Base-by-base conservation (phyloP, 2,113 vertebrate species). In the Apus apus region DNA sequence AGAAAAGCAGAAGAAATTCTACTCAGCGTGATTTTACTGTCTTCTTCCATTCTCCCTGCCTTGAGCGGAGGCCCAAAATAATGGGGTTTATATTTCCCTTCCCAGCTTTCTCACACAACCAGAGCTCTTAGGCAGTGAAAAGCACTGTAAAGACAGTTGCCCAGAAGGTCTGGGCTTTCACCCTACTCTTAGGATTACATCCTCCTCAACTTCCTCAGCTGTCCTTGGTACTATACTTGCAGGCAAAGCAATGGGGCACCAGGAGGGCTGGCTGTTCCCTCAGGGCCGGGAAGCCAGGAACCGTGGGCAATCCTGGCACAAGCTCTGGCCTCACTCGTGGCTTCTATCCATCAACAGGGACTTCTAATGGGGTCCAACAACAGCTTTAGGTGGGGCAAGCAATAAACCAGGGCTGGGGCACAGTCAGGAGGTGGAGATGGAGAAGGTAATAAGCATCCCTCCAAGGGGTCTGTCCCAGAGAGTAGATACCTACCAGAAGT, bases 341-440 rank as follows among this genome's bases (percentile, higher is more conserved):
- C 27, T 87, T 70, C 17, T 1, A 1, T 17, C 64, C 1, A 0
- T 21, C 48, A 62, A 11, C 30, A 34, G 13, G 43, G 22, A 51
- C n/a, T 16, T 18, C 26, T 54, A 70, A 62, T n/a, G 22, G 27
- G 2, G 18, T 23, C 17, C 8, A 19, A 23, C 1, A 2, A 29
- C n/a, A 54, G 18, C 13, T 56, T 17, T 38, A 38, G 22, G 9
- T 36, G 21, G 18, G 56, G 22, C 8, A 30, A 46, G 22, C 17
- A 54, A 53, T 61, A 53, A 61, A 54, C 5, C 9, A 34, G 72
- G 23, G 15, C 53, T 50, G 15, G 11, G 18, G 25, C 40, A 40
- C 18, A 27, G 14, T 11, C 18, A 27, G 51, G 51, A 40, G 32
- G 18, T 48, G 27, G 34, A 76, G 30, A 56, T 1, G 1, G 27